Evolutionary conservation across 2,797 vertebrate species (phyloP).

Genomic region (Cichlasoma orientale): DNA sequence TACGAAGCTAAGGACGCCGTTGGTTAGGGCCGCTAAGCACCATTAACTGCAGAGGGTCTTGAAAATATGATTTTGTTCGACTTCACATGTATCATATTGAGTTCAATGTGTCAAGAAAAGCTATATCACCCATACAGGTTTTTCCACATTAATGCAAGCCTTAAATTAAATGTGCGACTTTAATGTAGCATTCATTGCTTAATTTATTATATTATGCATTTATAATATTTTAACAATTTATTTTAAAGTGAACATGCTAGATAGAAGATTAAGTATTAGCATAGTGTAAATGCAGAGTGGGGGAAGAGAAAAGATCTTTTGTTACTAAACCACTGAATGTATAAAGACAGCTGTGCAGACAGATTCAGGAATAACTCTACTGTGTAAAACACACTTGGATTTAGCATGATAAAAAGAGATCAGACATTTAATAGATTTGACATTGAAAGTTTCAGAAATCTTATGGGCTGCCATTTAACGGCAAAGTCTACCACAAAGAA

Average conservation of each 20-base stretch:
- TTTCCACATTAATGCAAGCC: background rate
- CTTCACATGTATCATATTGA: background rate
- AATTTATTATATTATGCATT: too few species aligned
- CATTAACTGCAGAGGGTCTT: background rate
- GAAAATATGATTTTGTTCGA: background rate
- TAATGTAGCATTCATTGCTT: background rate
- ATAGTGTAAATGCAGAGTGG: background rate
- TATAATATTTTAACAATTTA: background rate
- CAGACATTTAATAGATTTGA: constrained; percentile 34
- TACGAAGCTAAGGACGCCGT: background rate
- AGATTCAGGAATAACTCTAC: background rate
- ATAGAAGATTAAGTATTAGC: background rate
- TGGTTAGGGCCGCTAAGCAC: background rate
- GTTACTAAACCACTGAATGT: background rate
- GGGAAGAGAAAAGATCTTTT: background rate
- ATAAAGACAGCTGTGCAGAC: background rate
- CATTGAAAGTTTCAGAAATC: constrained; percentile 26
- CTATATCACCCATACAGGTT: background rate
- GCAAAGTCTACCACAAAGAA: constrained; percentile 15
- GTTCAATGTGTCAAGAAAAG: background rate
- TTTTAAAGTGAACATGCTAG: background rate
- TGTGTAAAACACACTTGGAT: background rate
- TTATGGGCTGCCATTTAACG: constrained; percentile 4
- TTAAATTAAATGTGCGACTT: background rate
- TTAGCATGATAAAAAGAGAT: constrained; percentile 16